Conservation (phyloP, 2,113 vertebrate species). For the Rhea americana region DNA sequence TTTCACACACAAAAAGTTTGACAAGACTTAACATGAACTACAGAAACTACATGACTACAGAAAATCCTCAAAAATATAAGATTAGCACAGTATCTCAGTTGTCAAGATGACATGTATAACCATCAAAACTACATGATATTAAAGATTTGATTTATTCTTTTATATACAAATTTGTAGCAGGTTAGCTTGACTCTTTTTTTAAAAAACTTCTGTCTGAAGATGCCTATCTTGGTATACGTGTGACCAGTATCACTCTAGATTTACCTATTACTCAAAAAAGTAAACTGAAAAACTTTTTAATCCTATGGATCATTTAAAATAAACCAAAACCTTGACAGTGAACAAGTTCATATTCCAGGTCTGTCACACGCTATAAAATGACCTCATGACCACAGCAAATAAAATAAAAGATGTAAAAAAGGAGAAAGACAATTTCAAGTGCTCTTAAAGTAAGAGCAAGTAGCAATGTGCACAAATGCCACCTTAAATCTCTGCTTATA, state of each 20-base stretch:
- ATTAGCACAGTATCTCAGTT: background rate
- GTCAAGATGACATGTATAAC: background rate
- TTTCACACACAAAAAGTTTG: slow-evolving; percentile 33
- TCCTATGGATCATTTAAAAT: background rate
- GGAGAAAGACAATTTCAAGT: background rate
- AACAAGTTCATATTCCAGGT: background rate
- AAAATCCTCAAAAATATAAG: background rate
- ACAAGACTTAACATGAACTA: slow-evolving; percentile 55
- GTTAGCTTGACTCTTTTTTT: background rate
- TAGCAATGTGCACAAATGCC: background rate
- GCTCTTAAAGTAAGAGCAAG: background rate
- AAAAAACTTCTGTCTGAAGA: background rate
- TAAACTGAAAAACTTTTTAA: background rate
- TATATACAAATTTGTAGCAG: background rate
- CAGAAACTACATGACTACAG: background rate
- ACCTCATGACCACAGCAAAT: background rate
- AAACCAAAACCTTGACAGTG: background rate
- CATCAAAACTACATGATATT: background rate
- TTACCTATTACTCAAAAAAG: background rate
- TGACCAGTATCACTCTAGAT: background rate
- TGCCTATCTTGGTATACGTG: background rate
- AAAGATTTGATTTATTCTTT: background rate
- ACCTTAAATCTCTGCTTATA: background rate
- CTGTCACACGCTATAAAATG: background rate
- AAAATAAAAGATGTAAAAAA: background rate